Base-by-base conservation (phyloP, 1,140 invertebrate species). In the Mactra quadrangularis region DNA sequence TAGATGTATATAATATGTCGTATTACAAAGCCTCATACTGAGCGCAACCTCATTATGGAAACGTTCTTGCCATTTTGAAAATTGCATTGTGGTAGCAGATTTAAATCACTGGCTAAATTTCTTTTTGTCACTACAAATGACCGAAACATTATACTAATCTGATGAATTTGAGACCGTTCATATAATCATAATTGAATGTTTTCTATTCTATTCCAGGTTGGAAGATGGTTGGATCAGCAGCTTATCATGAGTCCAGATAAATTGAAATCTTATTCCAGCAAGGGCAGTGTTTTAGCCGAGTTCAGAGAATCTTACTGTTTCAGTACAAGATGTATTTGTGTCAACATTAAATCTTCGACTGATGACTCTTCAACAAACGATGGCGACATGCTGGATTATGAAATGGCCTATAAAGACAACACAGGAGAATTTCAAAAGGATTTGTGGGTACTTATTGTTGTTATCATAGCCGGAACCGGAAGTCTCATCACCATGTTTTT, bases 401-500 rank as follows among this genome's bases (percentile, higher is more conserved):
- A 77, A 19, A 62, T 76, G 33, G 55, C 47, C 59, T 87, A 72
- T 74, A 72, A 47, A 25, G 59, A 76, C 13, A 74, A 79, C 1
- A 74, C 85, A 13, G 89, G 77, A 15, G 57, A 82, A 66, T 89
- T 91, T 47, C 83, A 85, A n/a, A 76, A 64, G 3, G 82, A 86
- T 57, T 59, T 89, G 22, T 90, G 90, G 89, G 77, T 82, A 19
- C 83, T 87, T 1, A 82, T 88, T 41, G 82, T 90, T 9, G 52
- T 91, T 9, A 82, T 86, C 0, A 79, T 91, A 29, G 82, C 84
- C 13, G 66, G 81, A 33, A 81, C 85, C 0, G 89, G 90, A 15
- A 85, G 85, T n/a, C 78, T 89, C n/a, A 88, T 93, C 1, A 93
- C 93, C 38, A 4, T 94, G 6, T 87, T 93, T 7, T 92, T 95